These are phyloP conservation scores for Poeciliopsis turrubarensis DNA, from an alignment of 2,113 vertebrate species.

Conservation along the genomic window DNA sequence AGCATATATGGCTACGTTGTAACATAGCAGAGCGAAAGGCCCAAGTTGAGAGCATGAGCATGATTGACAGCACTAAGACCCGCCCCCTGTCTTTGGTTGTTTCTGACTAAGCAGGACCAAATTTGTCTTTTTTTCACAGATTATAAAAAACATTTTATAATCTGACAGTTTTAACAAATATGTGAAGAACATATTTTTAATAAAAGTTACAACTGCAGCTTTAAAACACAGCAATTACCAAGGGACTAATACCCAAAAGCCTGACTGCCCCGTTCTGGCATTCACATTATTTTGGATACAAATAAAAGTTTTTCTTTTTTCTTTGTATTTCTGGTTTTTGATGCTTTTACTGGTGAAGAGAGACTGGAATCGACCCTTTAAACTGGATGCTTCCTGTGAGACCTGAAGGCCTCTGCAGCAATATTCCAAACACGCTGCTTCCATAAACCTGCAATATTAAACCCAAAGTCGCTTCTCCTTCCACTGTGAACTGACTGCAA, in stretches of 20 bases:
- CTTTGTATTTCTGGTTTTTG: slow-evolving; percentile 18
- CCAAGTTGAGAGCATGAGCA: too few species aligned
- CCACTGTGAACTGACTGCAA: slow-evolving; percentile 72
- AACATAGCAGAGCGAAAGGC: too few species aligned
- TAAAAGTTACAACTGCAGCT: too few species aligned
- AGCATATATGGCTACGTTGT: too few species aligned
- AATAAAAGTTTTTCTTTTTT: not conserved
- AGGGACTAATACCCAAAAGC: slow-evolving; percentile 17
- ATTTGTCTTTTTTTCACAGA: too few species aligned
- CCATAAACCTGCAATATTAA: slow-evolving; percentile 77
- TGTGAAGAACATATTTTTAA: too few species aligned
- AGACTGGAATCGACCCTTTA: slow-evolving; percentile 64
- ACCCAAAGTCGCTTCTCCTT: slow-evolving; percentile 76
- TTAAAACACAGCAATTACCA: slow-evolving; percentile 17
- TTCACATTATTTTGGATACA: slow-evolving; percentile 20
- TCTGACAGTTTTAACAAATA: too few species aligned
- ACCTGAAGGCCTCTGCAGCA: slow-evolving; percentile 63
- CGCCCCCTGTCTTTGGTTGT: too few species aligned
- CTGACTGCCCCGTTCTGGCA: slow-evolving; percentile 2
- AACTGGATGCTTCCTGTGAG: slow-evolving; percentile 40
- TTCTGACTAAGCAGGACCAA: too few species aligned
- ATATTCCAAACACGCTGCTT: slow-evolving; percentile 63
- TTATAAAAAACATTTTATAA: too few species aligned
- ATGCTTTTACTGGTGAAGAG: slow-evolving; percentile 17
- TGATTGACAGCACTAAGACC: too few species aligned